Percentiles rank a stretch among this genome's conserved stretches.
Conservation (phyloP, 30 jellyfish, hydroid and myxozoan species). For the Aurelia sp. region DNA sequence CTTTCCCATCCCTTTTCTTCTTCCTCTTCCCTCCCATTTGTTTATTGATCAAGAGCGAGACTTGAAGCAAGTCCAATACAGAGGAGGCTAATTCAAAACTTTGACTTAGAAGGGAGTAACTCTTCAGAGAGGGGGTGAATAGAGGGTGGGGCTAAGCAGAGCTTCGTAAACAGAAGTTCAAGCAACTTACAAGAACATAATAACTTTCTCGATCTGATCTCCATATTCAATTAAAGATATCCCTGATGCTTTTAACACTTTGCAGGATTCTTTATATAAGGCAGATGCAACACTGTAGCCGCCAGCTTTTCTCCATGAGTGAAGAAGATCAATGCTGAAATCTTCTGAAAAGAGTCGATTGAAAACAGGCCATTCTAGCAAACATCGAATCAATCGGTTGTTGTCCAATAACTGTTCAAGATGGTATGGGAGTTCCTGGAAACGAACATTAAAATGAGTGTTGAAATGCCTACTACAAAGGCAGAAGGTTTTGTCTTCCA, state of each 20-base stretch:
- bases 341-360: slow-evolving; percentile 81
- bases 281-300: slow-evolving; percentile 89
- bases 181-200: slow-evolving; percentile 72
- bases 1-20: too few relatives aligned
- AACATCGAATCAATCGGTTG: slow-evolving; percentile 79
- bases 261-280: slow-evolving; percentile 74
- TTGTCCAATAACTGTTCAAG: slow-evolving; percentile 85
- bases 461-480: neutral
- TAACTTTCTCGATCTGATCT: slow-evolving; percentile 77
- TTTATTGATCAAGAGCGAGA: too few relatives aligned
- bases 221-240: slow-evolving; percentile 68
- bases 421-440: slow-evolving; percentile 92
- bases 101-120: too few relatives aligned
- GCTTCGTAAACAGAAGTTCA: too few relatives aligned
- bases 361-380: slow-evolving; percentile 92
- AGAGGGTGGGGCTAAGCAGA: too few relatives aligned
- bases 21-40: too few relatives aligned
- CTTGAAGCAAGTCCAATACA: too few relatives aligned
- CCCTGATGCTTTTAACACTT: slow-evolving; percentile 47
- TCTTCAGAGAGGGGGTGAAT: too few relatives aligned
- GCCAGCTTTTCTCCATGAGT: slow-evolving; percentile 89
- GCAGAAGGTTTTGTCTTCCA: too few relatives aligned
- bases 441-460: neutral
- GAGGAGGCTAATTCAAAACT: too few relatives aligned
- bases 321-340: slow-evolving; percentile 81